These are phyloP conservation scores for Aphelenchoides besseyi DNA, from an alignment of 1,140 invertebrate species.

Conservation along the genomic window DNA sequence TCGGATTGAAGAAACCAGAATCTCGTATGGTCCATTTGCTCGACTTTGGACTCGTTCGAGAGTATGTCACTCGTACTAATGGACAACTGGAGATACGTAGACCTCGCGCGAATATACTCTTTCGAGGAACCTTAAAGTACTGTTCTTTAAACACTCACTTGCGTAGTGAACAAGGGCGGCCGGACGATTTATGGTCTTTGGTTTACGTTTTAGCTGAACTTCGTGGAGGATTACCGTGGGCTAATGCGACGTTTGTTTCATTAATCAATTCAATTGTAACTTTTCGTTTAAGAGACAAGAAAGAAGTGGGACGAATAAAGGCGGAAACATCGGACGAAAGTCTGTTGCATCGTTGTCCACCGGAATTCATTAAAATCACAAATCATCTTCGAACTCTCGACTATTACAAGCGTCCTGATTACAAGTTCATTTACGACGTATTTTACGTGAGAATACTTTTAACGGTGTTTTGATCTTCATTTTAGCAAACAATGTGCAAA, in stretches of 20 bases:
- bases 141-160: constrained; percentile 9
- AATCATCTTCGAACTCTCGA: constrained; percentile 50
- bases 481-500: too few species aligned
- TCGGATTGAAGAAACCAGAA: too few species aligned
- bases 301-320: constrained; percentile 71
- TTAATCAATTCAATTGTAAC: too few species aligned
- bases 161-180: constrained; percentile 92
- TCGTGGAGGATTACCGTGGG: constrained; percentile 95
- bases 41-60: constrained; percentile 94
- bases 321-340: constrained; percentile 54
- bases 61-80: constrained; percentile 83
- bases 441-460: too few species aligned
- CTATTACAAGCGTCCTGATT: constrained; percentile 57
- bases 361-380: constrained; percentile 53
- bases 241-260: constrained; percentile 98
- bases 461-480: too few species aligned
- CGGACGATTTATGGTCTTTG: constrained; percentile 97
- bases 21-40: constrained; percentile 84
- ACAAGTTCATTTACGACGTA: too few species aligned
- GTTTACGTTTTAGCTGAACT: constrained; percentile 99
- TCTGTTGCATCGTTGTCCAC: constrained; percentile 58
- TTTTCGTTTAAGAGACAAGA: too few species aligned
- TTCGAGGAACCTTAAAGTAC: constrained; percentile 60
- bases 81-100: constrained; percentile 97
- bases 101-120: constrained; percentile 99